phyloP scores from a whole-genome alignment of 2,888 invertebrate species.

The Argynnis bischoffii region DNA sequence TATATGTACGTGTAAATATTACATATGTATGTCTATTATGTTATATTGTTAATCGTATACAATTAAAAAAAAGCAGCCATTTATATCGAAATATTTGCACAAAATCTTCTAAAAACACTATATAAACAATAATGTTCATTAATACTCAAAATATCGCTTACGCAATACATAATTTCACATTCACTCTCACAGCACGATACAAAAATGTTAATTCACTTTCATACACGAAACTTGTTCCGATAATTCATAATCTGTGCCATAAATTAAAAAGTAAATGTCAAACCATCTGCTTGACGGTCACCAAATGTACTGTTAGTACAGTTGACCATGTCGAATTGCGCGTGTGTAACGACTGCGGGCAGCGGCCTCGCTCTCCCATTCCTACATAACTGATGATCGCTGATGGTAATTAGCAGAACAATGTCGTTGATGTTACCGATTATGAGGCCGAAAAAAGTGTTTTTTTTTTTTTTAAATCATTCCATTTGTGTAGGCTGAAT shows the following conservation, averaged over 20 bases:
- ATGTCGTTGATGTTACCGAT: slow-evolving; percentile 24
- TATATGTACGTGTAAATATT: no score
- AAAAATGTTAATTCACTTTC: slow-evolving; percentile 74
- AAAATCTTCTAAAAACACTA: background rate
- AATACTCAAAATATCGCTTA: slow-evolving; percentile 56
- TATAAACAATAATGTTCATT: slow-evolving; percentile 50
- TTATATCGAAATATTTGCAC: background rate
- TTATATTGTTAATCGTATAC: background rate
- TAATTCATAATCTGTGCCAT: slow-evolving; percentile 48
- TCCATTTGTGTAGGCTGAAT: background rate
- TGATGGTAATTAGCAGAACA: slow-evolving; percentile 59
- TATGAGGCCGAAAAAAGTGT: slow-evolving; percentile 41
- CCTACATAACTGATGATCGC: slow-evolving; percentile 70
- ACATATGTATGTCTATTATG: no score
- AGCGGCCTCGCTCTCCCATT: slow-evolving; percentile 77
- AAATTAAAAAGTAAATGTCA: slow-evolving; percentile 42
- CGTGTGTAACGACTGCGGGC: slow-evolving; percentile 74
- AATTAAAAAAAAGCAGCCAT: slow-evolving; percentile 22
- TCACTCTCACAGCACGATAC: slow-evolving; percentile 71
- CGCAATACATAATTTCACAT: slow-evolving; percentile 70
- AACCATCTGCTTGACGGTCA: slow-evolving; percentile 51
- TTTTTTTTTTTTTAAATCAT: slow-evolving; percentile 24
- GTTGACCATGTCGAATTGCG: slow-evolving; percentile 80
- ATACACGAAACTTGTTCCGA: slow-evolving; percentile 64
- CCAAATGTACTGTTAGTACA: slow-evolving; percentile 60